Conservation (phyloP, 2,797 vertebrate genomes). For the Artibeus jamaicensis region DNA sequence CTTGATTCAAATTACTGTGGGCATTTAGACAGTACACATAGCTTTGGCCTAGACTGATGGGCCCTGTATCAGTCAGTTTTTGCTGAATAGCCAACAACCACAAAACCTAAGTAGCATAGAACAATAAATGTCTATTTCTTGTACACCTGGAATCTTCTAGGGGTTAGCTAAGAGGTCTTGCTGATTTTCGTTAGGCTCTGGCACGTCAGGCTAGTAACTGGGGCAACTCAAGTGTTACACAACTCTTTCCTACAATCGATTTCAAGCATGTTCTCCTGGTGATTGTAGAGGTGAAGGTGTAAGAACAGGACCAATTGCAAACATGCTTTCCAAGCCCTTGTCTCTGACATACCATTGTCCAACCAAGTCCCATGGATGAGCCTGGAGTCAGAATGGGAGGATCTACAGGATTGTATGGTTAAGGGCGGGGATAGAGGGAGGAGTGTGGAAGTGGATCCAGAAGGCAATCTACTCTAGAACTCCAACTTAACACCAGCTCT, state of each 20-base stretch:
- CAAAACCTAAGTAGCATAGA: background rate
- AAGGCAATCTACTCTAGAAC: background rate
- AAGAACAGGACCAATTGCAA: background rate
- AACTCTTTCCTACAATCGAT: background rate
- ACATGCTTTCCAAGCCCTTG: background rate
- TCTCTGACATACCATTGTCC: background rate
- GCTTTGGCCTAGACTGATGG: background rate
- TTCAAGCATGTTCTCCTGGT: background rate
- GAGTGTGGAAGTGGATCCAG: background rate
- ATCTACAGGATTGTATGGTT: background rate
- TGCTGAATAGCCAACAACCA: background rate
- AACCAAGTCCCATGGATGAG: background rate
- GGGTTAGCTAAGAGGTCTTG: background rate
- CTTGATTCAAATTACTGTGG: background rate
- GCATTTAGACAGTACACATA: background rate
- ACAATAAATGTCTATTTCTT: no score
- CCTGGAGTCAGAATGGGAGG: background rate
- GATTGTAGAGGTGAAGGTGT: background rate
- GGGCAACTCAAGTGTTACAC: background rate
- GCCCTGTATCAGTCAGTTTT: background rate
- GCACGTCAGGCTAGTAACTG: background rate
- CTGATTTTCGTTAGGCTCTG: background rate
- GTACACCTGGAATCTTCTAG: background rate
- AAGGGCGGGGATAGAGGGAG: background rate
- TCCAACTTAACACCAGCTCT: background rate